Base-by-base conservation (phyloP, 2,888 invertebrate species). In the Laothoe populi region DNA sequence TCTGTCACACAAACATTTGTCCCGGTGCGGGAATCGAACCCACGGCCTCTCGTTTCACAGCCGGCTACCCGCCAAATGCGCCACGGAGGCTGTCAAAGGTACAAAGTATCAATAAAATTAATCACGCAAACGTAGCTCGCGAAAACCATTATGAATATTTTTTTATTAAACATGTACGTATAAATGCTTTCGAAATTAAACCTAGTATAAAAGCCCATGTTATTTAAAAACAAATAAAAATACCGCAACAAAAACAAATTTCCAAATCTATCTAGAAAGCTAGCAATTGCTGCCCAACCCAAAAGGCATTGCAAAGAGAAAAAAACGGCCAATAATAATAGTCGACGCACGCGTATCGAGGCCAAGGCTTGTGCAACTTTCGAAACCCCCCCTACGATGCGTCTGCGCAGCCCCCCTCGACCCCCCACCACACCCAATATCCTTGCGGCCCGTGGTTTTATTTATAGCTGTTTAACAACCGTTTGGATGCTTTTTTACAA, bases 341-440 rank as follows among this genome's bases (percentile, higher is more conserved):
- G 75, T 71, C 64, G 64, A 64, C 70, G 69, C 74, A 64, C 70
- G 67, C 66, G 66, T 75, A 90, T 87, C 74, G 85, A 74, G 90
- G 90, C 87, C 90, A 90, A 90, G 90, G 89, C 82, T 82, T 81
- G 83, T 82, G 83, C 82, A 83, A 88, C 90, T 90, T 90, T 90
- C 90, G 81, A 90, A 87, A 82, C 75, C 72, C 77, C 68, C 67
- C 62, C 70, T 71, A 64, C 69, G 70, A 71, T 72, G 72, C 66
- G 61, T 60, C 63, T 53, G 53, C 65, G 44, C 57, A 16, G 31
- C 60, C 69, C 57, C 68, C 58, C 70, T 67, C 66, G 61, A 69
- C 71, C 59, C 62, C 45, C 45, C 64, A 38, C 53, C n/a, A 31
- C 60, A 68, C 57, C 16, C 57, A 57, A 68, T 67, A 72, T 69